Base-by-base conservation (phyloP, 2,113 vertebrate species). In the Hippocampus abdominalis region DNA sequence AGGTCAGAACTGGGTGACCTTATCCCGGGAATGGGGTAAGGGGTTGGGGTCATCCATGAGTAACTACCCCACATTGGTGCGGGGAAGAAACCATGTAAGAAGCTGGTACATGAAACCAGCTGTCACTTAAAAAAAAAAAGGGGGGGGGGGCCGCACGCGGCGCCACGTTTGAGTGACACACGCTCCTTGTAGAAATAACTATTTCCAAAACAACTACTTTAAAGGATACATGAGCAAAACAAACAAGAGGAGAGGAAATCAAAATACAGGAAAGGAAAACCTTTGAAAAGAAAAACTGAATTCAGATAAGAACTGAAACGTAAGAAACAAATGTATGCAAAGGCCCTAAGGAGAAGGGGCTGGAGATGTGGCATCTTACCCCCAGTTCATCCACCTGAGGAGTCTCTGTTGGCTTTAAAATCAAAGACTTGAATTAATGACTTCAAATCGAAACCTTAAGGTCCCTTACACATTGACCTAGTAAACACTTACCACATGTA, bases 401-500 rank as follows among this genome's bases (percentile, higher is more conserved):
- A 93, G 93, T 94, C 93, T 98, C 96, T 93, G 96, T 98, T 94
- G 96, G 96, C 95, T 97, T 98, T 94, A 96, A 96, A 92, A 92
- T 95, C 90, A 93, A 93, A 93, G 81, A 92, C 88, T 91, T 88
- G 85, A 53, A 83, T 94, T 93, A 94, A 91, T 93, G 84, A 88
- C 85, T 88, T 78, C 71, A n/a, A n/a, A 23, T 77, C 79, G 86
- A 72, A 81, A 78, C 59, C 77, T 8, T 4, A 62, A 77, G 68
- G 68, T 72, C 80, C 83, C 82, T 79, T 62, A 81, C 66, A 81
- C 70, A 81, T 18, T 49, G 68, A 84, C n/a, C 60, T 44, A 54
- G 59, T 82, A 68, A 79, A 72, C 29, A 83, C 39, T 42, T 23
- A 42, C 5, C 20, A 27, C 63, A 76, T 83, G 11, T 29, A 32